Base-by-base conservation (phyloP, 2,113 vertebrate genomes). In the Tamias sibiricus region DNA sequence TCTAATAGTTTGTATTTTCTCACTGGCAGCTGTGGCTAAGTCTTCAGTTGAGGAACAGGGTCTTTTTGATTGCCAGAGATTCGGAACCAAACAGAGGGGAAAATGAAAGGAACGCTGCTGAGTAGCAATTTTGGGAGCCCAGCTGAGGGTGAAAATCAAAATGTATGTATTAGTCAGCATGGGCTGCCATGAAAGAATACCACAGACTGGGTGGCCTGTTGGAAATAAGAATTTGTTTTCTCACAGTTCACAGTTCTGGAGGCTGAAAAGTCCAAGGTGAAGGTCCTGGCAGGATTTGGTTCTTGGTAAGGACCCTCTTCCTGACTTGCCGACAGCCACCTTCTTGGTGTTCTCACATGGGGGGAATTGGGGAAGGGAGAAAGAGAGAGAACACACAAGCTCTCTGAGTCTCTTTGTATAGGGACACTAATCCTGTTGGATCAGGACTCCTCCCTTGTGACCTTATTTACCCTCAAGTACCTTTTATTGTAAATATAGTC, bases 141-240 rank as follows among this genome's bases (percentile, higher is more conserved):
- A 74, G 13, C 68, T 92, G 24, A 91, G 83, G 47, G 44, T 52
- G 40, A 74, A 91, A 87, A 91, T 72, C 82, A 79, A 79, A 93
- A n/a, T 87, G 20, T 49, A 35, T 64, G 6, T 64, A 24, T 91
- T 49, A 71, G 79, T 79, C 77, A 75, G 37, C 47, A 8, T 1
- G 16, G 32, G 32, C 44, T 37, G 2, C 68, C 47, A 8, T 9
- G 30, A 84, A 26, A 54, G 42, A 57, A 28, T 49, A 52, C 84
- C 57, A 14, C 22, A 26, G 66, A 68, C 16, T 13, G 30, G 12
- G 57, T 42, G 66, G 71, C 71, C 88, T 77, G n/a, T n/a, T 54
- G 57, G 44, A 22, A n/a, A 40, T 0, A 72, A 57, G 42, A 32
- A 24, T 32, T 71, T 49, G 37, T 81, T 72, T 94, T 77, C 82